Evolutionary conservation across 1,140 invertebrate species (phyloP), one percentile per base, ranked within the genome.

Genomic region (Drosophila punjabiensis): DNA sequence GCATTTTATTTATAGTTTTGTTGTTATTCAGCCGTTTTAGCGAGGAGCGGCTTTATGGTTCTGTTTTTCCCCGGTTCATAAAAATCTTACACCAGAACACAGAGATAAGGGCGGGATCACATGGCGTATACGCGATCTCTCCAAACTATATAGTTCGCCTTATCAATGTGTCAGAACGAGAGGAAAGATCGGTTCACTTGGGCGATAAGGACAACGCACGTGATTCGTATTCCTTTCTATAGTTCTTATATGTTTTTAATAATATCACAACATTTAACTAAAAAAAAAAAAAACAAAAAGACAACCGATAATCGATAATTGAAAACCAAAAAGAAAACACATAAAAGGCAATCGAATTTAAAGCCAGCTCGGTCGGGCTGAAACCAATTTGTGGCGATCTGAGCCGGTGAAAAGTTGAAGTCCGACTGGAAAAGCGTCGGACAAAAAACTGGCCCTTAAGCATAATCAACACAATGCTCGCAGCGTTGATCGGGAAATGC

Each of bases 101-200:
- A 24, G 47, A 33, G 61, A 64, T 64, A 64, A 64, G 61, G 33
- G n/a, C 48, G 20, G 7, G 43, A 53, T 60, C 64, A 64, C 59
- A 62, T 16, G 78, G 77, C 79, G 77, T 81, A 80, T 81, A 76
- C 79, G 59, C 56, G 45, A 81, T 76, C 24, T 58, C 32, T 47
- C 39, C 24, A 58, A 73, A 64, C 56, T 62, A 62, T 32, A 47
- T 5, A 11, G 9, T 6, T 8, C 28, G 14, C 28, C 45, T 69
- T 69, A 79, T 81, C 69, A 81, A 69, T 45, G 47, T 20, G 60
- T 55, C 53, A 37, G 20, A 32, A 18, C 9, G 28, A 11, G 32
- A 32, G 24, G 48, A 10, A 33, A 66, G 32, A 24, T 32, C 56
- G 20, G 56, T 62, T 66, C 20, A 28, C 16, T 45, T 28, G 1